Percentiles rank a stretch among this genome's conserved stretches.
Evolutionary conservation across 92 coral and sea anemone genomes (phyloP).

Genomic region (Phymanthus crucifer): DNA sequence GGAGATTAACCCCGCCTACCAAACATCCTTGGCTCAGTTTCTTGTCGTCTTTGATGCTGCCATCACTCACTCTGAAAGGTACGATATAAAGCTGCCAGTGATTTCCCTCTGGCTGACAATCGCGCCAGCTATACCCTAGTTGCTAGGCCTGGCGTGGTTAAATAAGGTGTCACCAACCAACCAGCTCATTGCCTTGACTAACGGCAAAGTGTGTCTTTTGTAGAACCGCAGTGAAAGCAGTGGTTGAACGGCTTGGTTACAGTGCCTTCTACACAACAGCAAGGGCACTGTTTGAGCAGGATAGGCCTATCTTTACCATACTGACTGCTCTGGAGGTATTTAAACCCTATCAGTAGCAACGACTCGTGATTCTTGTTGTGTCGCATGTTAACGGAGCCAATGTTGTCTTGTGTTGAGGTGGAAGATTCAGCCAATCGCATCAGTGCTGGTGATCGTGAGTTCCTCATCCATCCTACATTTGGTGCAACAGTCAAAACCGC

Average conservation of each 20-base stretch:
- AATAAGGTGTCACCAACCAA: no score
- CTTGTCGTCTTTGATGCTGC: slow-evolving; percentile 92
- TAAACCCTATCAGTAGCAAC: background rate
- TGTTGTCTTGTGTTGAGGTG: slow-evolving; percentile 63
- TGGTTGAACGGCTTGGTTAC: slow-evolving; percentile 93
- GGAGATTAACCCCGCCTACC: slow-evolving; percentile 84
- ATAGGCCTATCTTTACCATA: slow-evolving; percentile 78
- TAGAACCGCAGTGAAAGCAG: slow-evolving; percentile 98
- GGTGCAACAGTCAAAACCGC: slow-evolving; percentile 93
- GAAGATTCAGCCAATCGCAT: slow-evolving; percentile 93
- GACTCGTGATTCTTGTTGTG: background rate
- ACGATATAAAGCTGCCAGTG: background rate
- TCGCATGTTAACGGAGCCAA: background rate
- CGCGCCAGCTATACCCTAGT: no score
- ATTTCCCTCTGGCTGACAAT: no score
- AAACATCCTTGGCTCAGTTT: slow-evolving; percentile 92
- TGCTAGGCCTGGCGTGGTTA: no score
- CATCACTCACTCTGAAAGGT: slow-evolving; percentile 98
- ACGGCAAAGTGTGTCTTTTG: background rate
- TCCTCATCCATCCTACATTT: slow-evolving; percentile 85
- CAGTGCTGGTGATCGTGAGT: slow-evolving; percentile 96
- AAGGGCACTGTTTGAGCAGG: slow-evolving; percentile 84
- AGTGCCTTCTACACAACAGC: slow-evolving; percentile 92
- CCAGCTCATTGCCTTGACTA: background rate
- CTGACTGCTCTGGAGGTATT: slow-evolving; percentile 90